Evolutionary conservation across 2,113 vertebrate species (phyloP).

Genomic region (Euleptes europaea): DNA sequence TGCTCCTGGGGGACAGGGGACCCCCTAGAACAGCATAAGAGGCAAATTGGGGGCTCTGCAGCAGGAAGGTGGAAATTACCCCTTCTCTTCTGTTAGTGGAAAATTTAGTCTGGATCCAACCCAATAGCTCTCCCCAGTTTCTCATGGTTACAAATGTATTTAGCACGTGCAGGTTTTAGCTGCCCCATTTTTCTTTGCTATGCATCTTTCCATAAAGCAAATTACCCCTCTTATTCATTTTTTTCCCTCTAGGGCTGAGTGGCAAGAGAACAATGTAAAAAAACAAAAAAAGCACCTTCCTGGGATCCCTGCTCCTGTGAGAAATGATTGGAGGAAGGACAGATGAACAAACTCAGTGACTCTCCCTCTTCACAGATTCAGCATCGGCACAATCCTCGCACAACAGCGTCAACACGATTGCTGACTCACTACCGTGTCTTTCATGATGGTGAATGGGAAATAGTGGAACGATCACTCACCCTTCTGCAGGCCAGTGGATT

Average conservation of each 20-base stretch:
- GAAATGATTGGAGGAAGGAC: constrained; percentile 72
- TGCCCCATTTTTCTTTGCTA: neutral
- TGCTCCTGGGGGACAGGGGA: too few species aligned
- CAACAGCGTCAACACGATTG: neutral
- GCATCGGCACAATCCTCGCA: constrained; percentile 31
- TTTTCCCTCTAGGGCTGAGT: constrained; percentile 50
- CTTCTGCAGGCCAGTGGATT: constrained; percentile 72
- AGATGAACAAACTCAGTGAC: constrained; percentile 50
- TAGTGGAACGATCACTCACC: constrained; percentile 68
- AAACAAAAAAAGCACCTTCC: constrained; percentile 42
- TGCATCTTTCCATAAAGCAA: neutral
- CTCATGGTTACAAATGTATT: neutral
- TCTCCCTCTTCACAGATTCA: constrained; percentile 47
- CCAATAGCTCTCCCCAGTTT: neutral
- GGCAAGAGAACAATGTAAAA: constrained; percentile 45
- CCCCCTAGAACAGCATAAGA: too few species aligned
- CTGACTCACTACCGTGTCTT: constrained; percentile 67
- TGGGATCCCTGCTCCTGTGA: constrained; percentile 66
- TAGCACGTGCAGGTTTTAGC: neutral
- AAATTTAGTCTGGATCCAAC: neutral
- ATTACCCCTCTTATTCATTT: constrained; percentile 29
- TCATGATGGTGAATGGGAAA: constrained; percentile 63
- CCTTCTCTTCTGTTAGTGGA: too few species aligned
- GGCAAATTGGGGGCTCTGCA: too few species aligned
- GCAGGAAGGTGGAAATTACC: too few species aligned